Evolutionary conservation across 1,140 invertebrate genomes (phyloP).

Genomic region (Procambarus virginalis): DNA sequence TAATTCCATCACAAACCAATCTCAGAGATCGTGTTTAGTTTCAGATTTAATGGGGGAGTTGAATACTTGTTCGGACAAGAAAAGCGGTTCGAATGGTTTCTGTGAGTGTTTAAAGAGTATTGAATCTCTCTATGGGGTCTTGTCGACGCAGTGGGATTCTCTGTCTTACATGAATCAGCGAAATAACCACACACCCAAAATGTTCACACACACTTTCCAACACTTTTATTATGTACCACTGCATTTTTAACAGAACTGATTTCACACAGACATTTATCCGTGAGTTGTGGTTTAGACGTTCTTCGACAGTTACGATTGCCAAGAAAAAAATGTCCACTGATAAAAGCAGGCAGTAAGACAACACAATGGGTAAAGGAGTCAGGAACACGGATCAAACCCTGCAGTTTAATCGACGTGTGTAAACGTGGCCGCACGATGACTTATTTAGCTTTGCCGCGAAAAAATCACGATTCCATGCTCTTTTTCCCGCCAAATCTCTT

Average conservation of each 20-base stretch:
- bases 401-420: not conserved
- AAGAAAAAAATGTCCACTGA: not conserved
- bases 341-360: not conserved
- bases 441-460: constrained; percentile 62
- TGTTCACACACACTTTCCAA: constrained; percentile 17
- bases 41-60: constrained; percentile 57
- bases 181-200: constrained; percentile 31
- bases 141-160: constrained; percentile 52
- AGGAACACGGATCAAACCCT: not conserved
- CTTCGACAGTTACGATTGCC: not conserved
- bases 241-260: not conserved
- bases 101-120: constrained; percentile 65
- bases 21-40: constrained; percentile 58
- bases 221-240: constrained; percentile 33
- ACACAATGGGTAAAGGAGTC: not conserved
- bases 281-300: not conserved
- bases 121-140: constrained; percentile 63
- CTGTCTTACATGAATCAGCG: constrained; percentile 56
- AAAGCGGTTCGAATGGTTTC: constrained; percentile 61
- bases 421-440: constrained; percentile 20
- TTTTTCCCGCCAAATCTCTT: constrained; percentile 57
- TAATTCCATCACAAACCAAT: constrained; percentile 64
- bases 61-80: constrained; percentile 32
- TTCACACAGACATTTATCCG: not conserved
- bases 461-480: constrained; percentile 65